Evolutionary conservation across 2,888 invertebrate species (phyloP), one percentile per base, ranked within the genome.

Genomic region (Drosophila nr. fundita): DNA sequence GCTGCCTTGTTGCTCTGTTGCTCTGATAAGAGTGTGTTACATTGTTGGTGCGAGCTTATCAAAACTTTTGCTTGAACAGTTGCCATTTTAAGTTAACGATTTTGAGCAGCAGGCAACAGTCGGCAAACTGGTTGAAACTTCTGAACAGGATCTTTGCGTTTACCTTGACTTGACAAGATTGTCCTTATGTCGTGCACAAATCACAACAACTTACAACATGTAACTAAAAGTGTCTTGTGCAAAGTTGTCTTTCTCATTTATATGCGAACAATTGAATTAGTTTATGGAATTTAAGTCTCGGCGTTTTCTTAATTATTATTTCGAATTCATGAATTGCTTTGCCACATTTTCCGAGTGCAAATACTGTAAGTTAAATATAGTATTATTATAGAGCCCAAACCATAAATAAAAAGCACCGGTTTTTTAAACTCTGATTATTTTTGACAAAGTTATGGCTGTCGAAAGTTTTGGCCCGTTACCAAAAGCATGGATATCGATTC

Each of bases 21-120:
- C 11, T 68, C 60, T 69, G 80, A 83, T 78, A 81, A 76, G 59
- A 48, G 8, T 24, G 8, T 27, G 24, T 7, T 24, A 27, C 42
- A 13, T 38, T 29, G 24, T 64, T 52, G 49, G 53, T 5, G 32
- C 21, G 21, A 65, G 68, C 52, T 77, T 73, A 70, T 73, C 73
- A 73, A 73, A 79, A 76, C 42, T 76, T 76, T 57, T 29, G 36
- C 15, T 38, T 38, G 18, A 18, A 36, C 18, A 60, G 54, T 36
- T 57, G 13, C 6, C 18, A 32, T 11, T 34, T 55, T 21, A 30
- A 55, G 42, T 57, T 71, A n/a, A 15, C 21, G 21, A 24, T 24
- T 45, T 45, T 24, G 15, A n/a, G 32, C 52, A 45, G 30, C 66
- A 30, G 58, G 24, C 49, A 36, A 11, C 61, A 40, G 38, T 30